Evolutionary conservation across 2,113 vertebrate genomes (phyloP).

Genomic region (Stigmatopora argus): DNA sequence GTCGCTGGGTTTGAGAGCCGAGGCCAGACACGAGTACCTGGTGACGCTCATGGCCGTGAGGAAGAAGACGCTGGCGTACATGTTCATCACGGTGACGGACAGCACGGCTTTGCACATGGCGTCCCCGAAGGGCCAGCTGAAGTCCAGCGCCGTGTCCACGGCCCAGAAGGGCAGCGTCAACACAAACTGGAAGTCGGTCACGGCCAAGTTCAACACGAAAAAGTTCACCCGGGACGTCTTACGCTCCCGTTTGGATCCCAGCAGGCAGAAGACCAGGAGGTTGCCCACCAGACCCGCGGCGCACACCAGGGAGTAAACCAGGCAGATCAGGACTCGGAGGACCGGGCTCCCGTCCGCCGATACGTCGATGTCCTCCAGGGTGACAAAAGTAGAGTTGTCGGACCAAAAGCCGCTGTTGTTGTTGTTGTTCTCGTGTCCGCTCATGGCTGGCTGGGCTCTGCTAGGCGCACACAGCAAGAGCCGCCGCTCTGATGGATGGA

Average conservation of each 20-base stretch:
- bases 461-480: background rate
- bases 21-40: slow-evolving; percentile 64
- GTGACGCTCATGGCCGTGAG: slow-evolving; percentile 74
- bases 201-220: slow-evolving; percentile 67
- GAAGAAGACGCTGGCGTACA: slow-evolving; percentile 75
- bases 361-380: slow-evolving; percentile 63
- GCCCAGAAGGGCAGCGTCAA: slow-evolving; percentile 74
- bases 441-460: slow-evolving; percentile 6
- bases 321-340: slow-evolving; percentile 58
- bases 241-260: slow-evolving; percentile 51
- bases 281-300: slow-evolving; percentile 63
- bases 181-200: slow-evolving; percentile 75
- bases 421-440: slow-evolving; percentile 42
- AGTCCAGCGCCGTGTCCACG: slow-evolving; percentile 71
- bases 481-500: background rate
- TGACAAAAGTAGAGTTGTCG: slow-evolving; percentile 56
- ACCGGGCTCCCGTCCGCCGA: slow-evolving; percentile 54
- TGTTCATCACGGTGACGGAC: slow-evolving; percentile 73
- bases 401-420: slow-evolving; percentile 39
- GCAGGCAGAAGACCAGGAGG: slow-evolving; percentile 67
- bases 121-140: slow-evolving; percentile 74
- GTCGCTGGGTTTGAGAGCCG: slow-evolving; percentile 50
- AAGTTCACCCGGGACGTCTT: slow-evolving; percentile 59
- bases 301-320: slow-evolving; percentile 65
- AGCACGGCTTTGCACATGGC: slow-evolving; percentile 73